phyloP scores from a whole-genome alignment of 2,888 invertebrate genomes.

The Ophioninae sp. region DNA sequence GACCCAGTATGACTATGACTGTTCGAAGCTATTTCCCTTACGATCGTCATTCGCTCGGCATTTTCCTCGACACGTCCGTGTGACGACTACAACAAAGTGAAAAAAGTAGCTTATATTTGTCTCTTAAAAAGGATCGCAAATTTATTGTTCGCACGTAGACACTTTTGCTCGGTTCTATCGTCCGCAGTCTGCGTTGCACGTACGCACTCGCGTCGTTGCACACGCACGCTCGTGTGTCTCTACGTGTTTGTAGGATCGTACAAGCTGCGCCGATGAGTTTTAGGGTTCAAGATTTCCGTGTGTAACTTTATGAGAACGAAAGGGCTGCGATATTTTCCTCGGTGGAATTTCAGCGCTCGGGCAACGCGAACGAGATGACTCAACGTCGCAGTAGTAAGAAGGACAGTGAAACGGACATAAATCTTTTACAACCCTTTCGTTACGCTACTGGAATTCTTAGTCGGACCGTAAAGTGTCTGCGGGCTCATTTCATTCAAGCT shows the following conservation, averaged over 20 bases:
- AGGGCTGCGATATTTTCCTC: slow-evolving; percentile 28
- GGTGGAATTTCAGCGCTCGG: slow-evolving; percentile 32
- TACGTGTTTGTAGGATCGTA: background rate
- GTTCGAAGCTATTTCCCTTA: background rate
- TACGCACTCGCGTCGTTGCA: background rate
- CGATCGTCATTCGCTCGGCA: background rate
- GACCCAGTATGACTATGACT: no score
- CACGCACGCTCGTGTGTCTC: background rate
- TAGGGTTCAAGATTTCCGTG: slow-evolving; percentile 62
- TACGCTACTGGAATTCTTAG: slow-evolving; percentile 64
- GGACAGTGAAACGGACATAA: slow-evolving; percentile 62
- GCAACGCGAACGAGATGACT: slow-evolving; percentile 23
- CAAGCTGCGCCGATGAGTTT: slow-evolving; percentile 37
- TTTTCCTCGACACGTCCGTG: background rate
- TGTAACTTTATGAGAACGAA: slow-evolving; percentile 59
- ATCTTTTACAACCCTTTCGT: slow-evolving; percentile 66
- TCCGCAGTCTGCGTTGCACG: background rate
- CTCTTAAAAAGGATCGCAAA: background rate
- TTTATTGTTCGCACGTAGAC: slow-evolving; percentile 17
- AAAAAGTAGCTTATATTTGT: background rate
- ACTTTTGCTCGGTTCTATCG: background rate
- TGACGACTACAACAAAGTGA: background rate
- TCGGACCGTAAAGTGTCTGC: slow-evolving; percentile 59
- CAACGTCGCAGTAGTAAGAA: slow-evolving; percentile 15
- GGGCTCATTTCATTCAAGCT: slow-evolving; percentile 54